Percentiles rank a stretch among this genome's conserved stretches.
These are phyloP conservation scores for Hypothenemus hampei DNA, from an alignment of 1,140 invertebrate genomes.

Conservation along the genomic window DNA sequence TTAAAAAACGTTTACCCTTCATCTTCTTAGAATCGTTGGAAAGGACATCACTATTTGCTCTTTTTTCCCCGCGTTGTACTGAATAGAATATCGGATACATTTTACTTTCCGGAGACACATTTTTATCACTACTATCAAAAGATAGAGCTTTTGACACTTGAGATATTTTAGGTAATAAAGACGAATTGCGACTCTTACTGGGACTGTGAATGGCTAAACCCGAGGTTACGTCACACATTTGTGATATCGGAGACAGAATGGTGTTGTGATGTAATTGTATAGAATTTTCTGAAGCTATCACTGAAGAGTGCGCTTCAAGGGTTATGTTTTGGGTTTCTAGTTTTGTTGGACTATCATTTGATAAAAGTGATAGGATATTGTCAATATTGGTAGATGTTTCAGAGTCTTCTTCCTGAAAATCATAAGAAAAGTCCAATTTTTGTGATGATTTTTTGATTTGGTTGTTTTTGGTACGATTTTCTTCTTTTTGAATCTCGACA, in stretches of 20 bases:
- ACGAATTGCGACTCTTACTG: constrained; percentile 1
- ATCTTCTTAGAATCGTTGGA: constrained; percentile 15
- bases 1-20: no score
- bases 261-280: neutral
- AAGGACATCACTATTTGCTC: neutral
- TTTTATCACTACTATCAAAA: constrained; percentile 13
- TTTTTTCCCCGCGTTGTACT: neutral
- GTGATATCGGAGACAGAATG: constrained; percentile 49
- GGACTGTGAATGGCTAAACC: constrained; percentile 44
- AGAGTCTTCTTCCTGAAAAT: constrained; percentile 19
- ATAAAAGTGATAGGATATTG: constrained; percentile 23
- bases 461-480: no score
- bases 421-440: neutral
- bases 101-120: constrained; percentile 26
- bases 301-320: constrained; percentile 26
- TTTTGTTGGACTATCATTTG: constrained; percentile 14
- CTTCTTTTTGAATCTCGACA: no score
- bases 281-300: constrained; percentile 30
- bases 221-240: constrained; percentile 52
- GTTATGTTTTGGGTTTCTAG: constrained; percentile 5
- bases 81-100: constrained; percentile 42
- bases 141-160: constrained; percentile 5
- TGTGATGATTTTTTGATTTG: neutral
- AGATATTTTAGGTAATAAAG: constrained; percentile 24
- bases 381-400: constrained; percentile 26